Evolutionary conservation across 2,888 invertebrate species (phyloP).

Genomic region (Caenorhabditis uteleia): DNA sequence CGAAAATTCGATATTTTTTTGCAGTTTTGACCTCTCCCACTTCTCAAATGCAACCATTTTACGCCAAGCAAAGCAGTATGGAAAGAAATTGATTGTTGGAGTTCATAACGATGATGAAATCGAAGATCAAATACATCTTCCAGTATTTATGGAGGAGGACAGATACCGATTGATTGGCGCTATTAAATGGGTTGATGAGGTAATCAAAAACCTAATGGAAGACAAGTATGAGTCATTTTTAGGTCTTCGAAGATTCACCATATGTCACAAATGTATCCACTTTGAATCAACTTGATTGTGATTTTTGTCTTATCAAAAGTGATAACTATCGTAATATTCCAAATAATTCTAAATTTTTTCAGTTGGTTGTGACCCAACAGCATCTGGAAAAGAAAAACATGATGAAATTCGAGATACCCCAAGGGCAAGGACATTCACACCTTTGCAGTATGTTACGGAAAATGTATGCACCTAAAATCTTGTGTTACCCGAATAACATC

Average conservation of each 20-base stretch:
- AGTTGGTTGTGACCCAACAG: not conserved
- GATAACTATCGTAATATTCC: not conserved
- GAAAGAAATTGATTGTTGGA: slow-evolving; percentile 74
- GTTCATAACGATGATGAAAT: slow-evolving; percentile 35
- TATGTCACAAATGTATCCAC: slow-evolving; percentile 96
- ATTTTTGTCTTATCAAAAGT: slow-evolving; percentile 82
- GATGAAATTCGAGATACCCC: not conserved
- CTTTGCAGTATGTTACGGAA: not conserved
- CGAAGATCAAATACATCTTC: not conserved
- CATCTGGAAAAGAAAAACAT: not conserved
- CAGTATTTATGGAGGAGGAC: slow-evolving; percentile 82
- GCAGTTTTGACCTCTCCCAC: slow-evolving; percentile 98
- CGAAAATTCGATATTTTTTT: slow-evolving; percentile 8
- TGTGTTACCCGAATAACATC: not conserved
- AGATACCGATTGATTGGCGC: slow-evolving; percentile 93
- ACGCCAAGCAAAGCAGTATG: slow-evolving; percentile 93
- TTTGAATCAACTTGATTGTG: slow-evolving; percentile 90
- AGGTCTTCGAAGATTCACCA: slow-evolving; percentile 90
- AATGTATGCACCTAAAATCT: not conserved
- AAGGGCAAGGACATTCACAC: too few species aligned
- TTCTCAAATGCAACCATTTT: slow-evolving; percentile 98
- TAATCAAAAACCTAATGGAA: slow-evolving; percentile 37
- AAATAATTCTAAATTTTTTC: not conserved
- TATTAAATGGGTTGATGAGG: slow-evolving; percentile 99
- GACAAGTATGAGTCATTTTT: not conserved